Base-by-base conservation (phyloP, 2,797 vertebrate species). In the Eutrigla gurnardus region DNA sequence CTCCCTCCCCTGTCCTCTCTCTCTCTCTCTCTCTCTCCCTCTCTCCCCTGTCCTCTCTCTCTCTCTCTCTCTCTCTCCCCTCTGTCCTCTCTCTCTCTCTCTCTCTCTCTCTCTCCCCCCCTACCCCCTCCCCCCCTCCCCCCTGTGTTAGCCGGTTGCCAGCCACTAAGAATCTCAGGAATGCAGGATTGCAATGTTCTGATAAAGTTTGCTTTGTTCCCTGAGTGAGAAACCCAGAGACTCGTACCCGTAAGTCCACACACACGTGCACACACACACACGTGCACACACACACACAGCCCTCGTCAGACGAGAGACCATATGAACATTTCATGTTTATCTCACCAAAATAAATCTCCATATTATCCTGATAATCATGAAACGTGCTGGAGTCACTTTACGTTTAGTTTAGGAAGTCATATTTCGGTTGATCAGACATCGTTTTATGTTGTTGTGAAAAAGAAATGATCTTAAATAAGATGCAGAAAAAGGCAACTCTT, bases 201-300 rank as follows among this genome's bases (percentile, higher is more conserved):
- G 96, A 97, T 98, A 97, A 96, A 96, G 96, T 97, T 97, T 96
- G 95, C 97, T 98, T 98, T 99, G 97, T 98, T 97, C 94, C 93
- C 91, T 82, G 93, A 85, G 93, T 96, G 96, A 49, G 80, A 81
- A 54, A 70, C 40, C 65, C 60, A 61, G 46, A 74, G 62, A 73
- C 40, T 46, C 45, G 5, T 42, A 35, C 10, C 32, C 80, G 67
- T 71, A 77, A 73, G 77, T 73, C 61, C 11, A 68, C 66, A 71
- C 64, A 66, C 73, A 70, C 37, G 32, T 49, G 58, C 67, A 47
- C 42, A 43, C 42, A 43, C 6, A 35, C 32, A 25, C 45, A 43
- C 47, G 8, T n/a, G 18, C 42, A 43, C 42, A 43, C 42, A 43
- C 42, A 43, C 47, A 50, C 47, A 54, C 52, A 35, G 3, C 25